phyloP scores from a whole-genome alignment of 2,888 invertebrate genomes.

The Himalopsyche tibetana region DNA sequence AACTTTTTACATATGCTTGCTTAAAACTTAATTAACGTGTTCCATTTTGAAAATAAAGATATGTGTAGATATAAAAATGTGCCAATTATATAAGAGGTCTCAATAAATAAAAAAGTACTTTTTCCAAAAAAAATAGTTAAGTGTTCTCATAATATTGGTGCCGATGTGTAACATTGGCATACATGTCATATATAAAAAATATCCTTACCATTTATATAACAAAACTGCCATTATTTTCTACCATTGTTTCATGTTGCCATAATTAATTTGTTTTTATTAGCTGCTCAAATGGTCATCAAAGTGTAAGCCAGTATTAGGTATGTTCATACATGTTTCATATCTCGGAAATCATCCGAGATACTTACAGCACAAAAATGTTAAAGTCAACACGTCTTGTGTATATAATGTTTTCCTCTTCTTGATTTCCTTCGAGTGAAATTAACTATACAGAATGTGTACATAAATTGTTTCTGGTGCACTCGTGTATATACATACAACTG shows the following conservation, averaged over 20 bases:
- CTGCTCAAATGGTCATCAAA: conserved; percentile 45
- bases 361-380: conserved; percentile 12
- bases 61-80: no score
- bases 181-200: no score
- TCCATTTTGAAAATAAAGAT: no score
- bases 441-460: conserved; percentile 1
- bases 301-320: conserved; percentile 51
- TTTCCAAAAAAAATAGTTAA: no score
- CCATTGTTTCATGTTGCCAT: neutral
- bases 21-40: no score
- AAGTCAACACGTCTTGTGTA: conserved; percentile 21
- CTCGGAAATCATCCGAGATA: neutral
- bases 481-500: conserved; percentile 36
- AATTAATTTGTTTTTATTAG: conserved; percentile 53
- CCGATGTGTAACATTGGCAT: no score
- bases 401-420: conserved; percentile 26
- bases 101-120: no score
- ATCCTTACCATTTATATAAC: no score
- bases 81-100: no score
- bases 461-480: conserved; percentile 39
- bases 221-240: no score
- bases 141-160: no score
- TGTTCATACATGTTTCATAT: conserved; percentile 44
- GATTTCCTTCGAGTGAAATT: conserved; percentile 11
- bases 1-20: no score